phyloP scores from a whole-genome alignment of 2,797 vertebrate genomes.

The Lateolabrax maculatus region DNA sequence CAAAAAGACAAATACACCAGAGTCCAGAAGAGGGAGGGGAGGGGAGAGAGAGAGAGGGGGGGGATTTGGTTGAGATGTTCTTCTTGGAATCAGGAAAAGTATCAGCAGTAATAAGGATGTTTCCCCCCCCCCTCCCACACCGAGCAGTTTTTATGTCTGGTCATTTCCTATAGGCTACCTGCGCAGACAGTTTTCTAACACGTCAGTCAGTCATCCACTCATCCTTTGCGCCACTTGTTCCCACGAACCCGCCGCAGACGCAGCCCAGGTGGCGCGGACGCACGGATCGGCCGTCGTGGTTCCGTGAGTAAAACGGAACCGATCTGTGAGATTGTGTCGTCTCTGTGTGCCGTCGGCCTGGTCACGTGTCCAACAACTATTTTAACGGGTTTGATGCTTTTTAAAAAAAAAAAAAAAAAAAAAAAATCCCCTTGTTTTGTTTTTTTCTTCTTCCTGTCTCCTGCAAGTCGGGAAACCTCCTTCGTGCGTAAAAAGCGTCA shows the following conservation, averaged over 20 bases:
- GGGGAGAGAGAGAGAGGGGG: too few species aligned
- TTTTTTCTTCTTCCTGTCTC: neutral
- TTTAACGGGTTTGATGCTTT: neutral
- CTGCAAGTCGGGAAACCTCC: neutral
- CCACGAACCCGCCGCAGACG: neutral
- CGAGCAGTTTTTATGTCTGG: neutral
- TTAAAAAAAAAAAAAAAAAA: too few species aligned
- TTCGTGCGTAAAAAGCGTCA: constrained; percentile 32
- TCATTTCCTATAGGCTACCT: neutral
- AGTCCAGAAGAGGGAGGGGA: too few species aligned
- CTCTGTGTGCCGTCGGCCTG: neutral
- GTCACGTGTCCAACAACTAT: fast-evolving
- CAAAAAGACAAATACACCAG: too few species aligned
- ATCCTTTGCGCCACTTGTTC: neutral
- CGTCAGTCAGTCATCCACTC: constrained; percentile 21
- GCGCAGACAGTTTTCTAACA: neutral
- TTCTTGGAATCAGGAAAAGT: too few species aligned
- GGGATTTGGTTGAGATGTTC: neutral
- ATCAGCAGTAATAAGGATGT: neutral
- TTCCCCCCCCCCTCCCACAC: too few species aligned
- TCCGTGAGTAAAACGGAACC: neutral
- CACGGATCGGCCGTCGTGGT: neutral
- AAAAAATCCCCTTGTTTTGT: neutral
- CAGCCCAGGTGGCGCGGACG: neutral
- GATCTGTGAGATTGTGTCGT: neutral